A percentile compares a stretch with the other conserved stretches of the same genome.
Conservation (phyloP, 1,140 invertebrate species). For the Ruditapes philippinarum region DNA sequence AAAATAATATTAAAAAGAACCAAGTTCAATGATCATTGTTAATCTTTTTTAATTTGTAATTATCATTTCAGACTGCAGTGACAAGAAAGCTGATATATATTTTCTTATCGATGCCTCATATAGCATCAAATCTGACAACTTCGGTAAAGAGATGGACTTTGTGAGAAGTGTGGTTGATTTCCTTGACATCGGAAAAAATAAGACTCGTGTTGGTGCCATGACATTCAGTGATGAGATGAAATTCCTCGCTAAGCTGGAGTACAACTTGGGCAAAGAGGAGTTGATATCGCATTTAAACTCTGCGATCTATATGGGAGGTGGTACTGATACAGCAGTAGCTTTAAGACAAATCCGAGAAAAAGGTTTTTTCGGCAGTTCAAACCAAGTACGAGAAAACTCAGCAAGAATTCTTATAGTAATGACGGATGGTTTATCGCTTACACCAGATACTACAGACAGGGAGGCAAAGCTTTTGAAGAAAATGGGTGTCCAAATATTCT, state of each 20-base stretch:
- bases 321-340: slow-evolving; percentile 76
- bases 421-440: slow-evolving; percentile 81
- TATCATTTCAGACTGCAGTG: slow-evolving; percentile 80
- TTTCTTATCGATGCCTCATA: slow-evolving; percentile 82
- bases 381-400: slow-evolving; percentile 59
- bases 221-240: slow-evolving; percentile 72
- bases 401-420: slow-evolving; percentile 77
- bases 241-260: slow-evolving; percentile 69
- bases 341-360: slow-evolving; percentile 67
- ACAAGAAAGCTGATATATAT: slow-evolving; percentile 81
- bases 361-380: slow-evolving; percentile 61
- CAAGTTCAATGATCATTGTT: too few relatives aligned
- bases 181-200: slow-evolving; percentile 74
- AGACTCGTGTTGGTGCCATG: slow-evolving; percentile 79
- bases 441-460: slow-evolving; percentile 61
- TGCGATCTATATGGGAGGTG: slow-evolving; percentile 68
- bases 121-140: slow-evolving; percentile 80
- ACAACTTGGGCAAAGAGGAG: slow-evolving; percentile 38
- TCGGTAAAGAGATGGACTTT: slow-evolving; percentile 77
- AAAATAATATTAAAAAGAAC: too few relatives aligned
- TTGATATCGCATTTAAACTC: slow-evolving; percentile 58
- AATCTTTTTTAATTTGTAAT: too few relatives aligned
- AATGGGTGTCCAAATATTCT: slow-evolving; percentile 75
- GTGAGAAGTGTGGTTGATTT: slow-evolving; percentile 75
- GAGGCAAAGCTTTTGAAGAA: slow-evolving; percentile 70